These are phyloP conservation scores for Lacerta agilis DNA, from an alignment of 2,797 vertebrate species.

Conservation along the genomic window DNA sequence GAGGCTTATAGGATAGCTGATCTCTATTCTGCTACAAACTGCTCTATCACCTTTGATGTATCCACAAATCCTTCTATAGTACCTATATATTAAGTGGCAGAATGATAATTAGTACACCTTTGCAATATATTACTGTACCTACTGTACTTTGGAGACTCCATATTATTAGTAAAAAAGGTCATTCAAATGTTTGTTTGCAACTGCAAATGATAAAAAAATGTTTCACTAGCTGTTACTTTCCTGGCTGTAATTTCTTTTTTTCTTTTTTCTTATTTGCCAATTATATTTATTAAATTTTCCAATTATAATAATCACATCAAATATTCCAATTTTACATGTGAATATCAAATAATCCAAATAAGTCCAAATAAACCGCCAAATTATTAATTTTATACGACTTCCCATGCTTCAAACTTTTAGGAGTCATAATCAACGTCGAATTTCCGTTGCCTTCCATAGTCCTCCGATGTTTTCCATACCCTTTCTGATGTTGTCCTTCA, in stretches of 20 bases:
- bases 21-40: background rate
- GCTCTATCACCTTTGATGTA: background rate
- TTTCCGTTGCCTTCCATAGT: too few relatives aligned
- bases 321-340: too few relatives aligned
- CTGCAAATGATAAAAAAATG: background rate
- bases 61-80: background rate
- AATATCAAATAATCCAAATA: too few relatives aligned
- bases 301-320: too few relatives aligned
- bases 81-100: slow-evolving; percentile 20
- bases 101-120: background rate
- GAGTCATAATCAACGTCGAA: too few relatives aligned
- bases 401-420: too few relatives aligned
- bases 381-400: too few relatives aligned
- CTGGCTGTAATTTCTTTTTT: background rate
- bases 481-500: too few relatives aligned
- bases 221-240: background rate
- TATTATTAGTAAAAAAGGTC: slow-evolving; percentile 7
- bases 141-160: background rate
- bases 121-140: background rate
- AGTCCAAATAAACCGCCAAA: too few relatives aligned
- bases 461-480: too few relatives aligned
- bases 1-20: background rate
- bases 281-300: too few relatives aligned
- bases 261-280: too few relatives aligned
- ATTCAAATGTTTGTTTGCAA: slow-evolving; percentile 7